These are phyloP conservation scores for Dolichoris vasculosae DNA, from an alignment of 1,140 invertebrate genomes.

Conservation along the genomic window DNA sequence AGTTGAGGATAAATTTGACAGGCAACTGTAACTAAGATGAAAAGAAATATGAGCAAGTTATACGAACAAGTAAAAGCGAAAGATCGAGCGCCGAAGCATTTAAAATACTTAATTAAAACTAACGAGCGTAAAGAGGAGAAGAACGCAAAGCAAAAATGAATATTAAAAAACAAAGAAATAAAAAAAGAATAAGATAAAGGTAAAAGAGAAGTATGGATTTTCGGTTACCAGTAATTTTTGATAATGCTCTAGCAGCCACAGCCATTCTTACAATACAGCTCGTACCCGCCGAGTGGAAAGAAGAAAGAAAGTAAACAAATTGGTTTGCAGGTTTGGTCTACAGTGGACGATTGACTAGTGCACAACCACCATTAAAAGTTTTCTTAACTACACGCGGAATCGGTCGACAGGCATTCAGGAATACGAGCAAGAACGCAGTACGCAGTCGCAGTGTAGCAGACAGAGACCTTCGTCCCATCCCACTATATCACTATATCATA, in stretches of 20 bases:
- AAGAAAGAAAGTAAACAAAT: neutral
- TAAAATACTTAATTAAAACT: neutral
- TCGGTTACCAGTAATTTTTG: conserved; percentile 69
- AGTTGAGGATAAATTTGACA: neutral
- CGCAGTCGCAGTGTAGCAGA: conserved; percentile 15
- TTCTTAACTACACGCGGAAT: conserved; percentile 26
- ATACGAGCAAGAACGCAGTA: neutral
- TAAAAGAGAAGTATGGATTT: neutral
- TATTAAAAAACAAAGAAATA: neutral
- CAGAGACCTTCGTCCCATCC: neutral
- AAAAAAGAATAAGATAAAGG: neutral
- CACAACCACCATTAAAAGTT: conserved; percentile 29
- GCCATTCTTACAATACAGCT: conserved; percentile 66
- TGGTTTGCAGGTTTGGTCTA: neutral
- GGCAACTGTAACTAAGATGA: neutral
- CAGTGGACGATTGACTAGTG: neutral
- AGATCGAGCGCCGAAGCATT: neutral
- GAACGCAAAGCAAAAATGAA: neutral
- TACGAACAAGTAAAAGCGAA: neutral
- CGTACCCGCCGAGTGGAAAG: neutral
- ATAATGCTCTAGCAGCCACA: conserved; percentile 70
- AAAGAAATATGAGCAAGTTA: neutral
- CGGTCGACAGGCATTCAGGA: neutral
- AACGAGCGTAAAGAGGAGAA: neutral
- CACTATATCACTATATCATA: neutral